Conservation (phyloP, 35 echinoderm and acorn worm species). For the Ophiothrix spiculata region DNA sequence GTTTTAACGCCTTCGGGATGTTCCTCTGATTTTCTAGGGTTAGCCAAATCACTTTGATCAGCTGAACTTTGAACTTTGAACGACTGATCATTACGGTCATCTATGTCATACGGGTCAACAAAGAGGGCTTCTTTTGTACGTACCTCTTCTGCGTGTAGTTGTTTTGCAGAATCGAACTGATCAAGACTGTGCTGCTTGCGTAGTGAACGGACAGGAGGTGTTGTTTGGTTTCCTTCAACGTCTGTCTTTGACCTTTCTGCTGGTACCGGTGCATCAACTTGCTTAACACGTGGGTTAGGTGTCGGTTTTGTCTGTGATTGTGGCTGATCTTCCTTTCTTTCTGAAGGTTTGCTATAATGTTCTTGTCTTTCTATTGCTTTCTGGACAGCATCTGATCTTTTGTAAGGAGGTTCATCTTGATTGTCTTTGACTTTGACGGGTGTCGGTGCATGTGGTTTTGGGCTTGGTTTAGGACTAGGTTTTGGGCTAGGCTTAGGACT, state of each 20-base stretch:
- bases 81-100: too few species aligned
- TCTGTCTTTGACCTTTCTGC: not conserved
- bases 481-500: not conserved
- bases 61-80: not conserved
- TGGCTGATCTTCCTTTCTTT: not conserved
- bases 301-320: too few species aligned
- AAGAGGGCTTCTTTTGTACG: too few species aligned
- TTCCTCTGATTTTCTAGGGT: not conserved
- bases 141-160: not conserved
- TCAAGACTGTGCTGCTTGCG: not conserved
- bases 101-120: too few species aligned
- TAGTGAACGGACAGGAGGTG: not conserved
- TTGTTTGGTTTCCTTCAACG: not conserved
- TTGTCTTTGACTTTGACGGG: not conserved
- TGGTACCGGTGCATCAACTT: not conserved
- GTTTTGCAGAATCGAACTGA: not conserved
- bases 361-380: not conserved
- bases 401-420: too few species aligned
- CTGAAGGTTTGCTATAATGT: not conserved
- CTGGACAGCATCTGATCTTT: not conserved
- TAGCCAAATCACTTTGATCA: not conserved
- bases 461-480: not conserved
- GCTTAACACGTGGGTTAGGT: too few species aligned
- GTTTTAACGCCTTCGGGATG: not conserved
- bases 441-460: not conserved